Evolutionary conservation across 2,888 invertebrate genomes (phyloP).

Genomic region (Cynaeus angustus): DNA sequence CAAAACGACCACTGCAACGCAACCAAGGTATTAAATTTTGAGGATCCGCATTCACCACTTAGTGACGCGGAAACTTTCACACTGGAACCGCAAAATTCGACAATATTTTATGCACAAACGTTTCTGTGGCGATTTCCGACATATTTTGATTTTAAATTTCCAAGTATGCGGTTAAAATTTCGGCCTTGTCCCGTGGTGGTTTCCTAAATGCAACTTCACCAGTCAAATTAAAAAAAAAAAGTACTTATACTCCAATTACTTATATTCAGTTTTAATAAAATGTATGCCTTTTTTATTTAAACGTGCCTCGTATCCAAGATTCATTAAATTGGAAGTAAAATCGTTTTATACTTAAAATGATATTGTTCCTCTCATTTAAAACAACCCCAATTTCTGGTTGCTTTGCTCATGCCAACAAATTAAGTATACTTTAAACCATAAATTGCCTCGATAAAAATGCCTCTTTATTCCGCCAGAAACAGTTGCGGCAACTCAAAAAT

Average conservation of each 20-base stretch:
- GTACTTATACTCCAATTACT: too few relatives aligned
- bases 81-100: too few relatives aligned
- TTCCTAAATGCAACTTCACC: too few relatives aligned
- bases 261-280: too few relatives aligned
- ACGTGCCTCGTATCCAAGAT: slow-evolving; percentile 3
- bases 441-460: slow-evolving; percentile 13
- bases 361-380: slow-evolving; percentile 36
- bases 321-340: slow-evolving; percentile 15
- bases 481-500: neutral
- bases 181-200: too few relatives aligned
- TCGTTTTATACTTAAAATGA: slow-evolving; percentile 34
- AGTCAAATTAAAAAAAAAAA: too few relatives aligned
- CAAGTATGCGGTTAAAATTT: too few relatives aligned
- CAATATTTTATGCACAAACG: too few relatives aligned
- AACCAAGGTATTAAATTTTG: neutral
- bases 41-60: neutral
- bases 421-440: slow-evolving; percentile 20
- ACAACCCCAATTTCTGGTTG: slow-evolving; percentile 28
- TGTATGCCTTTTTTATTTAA: neutral
- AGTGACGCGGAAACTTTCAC: too few relatives aligned
- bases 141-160: too few relatives aligned
- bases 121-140: too few relatives aligned
- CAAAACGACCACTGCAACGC: slow-evolving; percentile 1
- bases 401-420: slow-evolving; percentile 34
- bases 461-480: neutral